These are phyloP conservation scores for Ostrea edulis DNA, from an alignment of 1,140 invertebrate genomes.

Conservation along the genomic window DNA sequence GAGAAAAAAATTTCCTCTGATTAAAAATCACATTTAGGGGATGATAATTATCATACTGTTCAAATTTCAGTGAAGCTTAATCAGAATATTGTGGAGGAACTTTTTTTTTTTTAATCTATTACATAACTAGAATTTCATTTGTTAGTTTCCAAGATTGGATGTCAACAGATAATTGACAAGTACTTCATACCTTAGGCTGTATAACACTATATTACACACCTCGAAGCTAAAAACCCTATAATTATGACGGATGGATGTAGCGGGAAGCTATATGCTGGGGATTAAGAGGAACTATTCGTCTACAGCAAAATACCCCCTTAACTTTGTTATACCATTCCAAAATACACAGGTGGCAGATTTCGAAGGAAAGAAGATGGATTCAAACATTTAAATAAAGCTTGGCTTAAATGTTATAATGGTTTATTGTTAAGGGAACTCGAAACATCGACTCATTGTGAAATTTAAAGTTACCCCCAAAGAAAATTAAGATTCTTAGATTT, in stretches of 20 bases:
- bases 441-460: neutral
- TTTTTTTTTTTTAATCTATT: neutral
- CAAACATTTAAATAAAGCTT: conserved; percentile 11
- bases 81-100: neutral
- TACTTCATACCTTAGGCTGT: conserved; percentile 20
- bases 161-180: conserved; percentile 21
- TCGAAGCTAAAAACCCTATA: neutral
- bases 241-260: neutral
- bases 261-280: neutral
- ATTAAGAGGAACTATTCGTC: neutral
- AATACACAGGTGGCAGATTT: neutral
- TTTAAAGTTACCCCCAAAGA: neutral
- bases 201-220: neutral
- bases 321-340: neutral
- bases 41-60: conserved; percentile 15
- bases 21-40: conserved; percentile 18
- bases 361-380: neutral
- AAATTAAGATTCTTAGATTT: neutral
- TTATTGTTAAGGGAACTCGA: neutral
- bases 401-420: neutral
- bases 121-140: conserved; percentile 9
- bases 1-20: neutral
- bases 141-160: conserved; percentile 15
- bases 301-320: neutral
- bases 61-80: neutral